A percentile compares a stretch with the other conserved stretches of the same genome.
These are phyloP conservation scores for Drosophila busckii DNA, from an alignment of 1,140 invertebrate species.

Conservation along the genomic window DNA sequence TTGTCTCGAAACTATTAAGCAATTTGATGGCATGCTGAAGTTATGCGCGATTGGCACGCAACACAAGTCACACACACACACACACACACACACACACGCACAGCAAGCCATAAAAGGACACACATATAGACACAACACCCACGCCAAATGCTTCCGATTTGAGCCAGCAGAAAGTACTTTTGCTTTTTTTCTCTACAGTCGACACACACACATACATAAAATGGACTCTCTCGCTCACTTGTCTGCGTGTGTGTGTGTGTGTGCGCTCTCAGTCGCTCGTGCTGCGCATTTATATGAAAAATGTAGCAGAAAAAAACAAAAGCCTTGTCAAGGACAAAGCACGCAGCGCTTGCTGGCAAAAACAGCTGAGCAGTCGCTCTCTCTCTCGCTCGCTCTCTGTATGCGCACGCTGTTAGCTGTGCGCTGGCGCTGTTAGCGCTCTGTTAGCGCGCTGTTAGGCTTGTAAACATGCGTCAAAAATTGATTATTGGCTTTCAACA, in stretches of 20 bases:
- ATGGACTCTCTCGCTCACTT: conserved; percentile 17
- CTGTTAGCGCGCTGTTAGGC: conserved; percentile 20
- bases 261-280: neutral
- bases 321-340: conserved; percentile 77
- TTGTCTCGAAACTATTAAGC: conserved; percentile 40
- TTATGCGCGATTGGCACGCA: conserved; percentile 59
- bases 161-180: conserved; percentile 35
- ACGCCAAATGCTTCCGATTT: conserved; percentile 45
- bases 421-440: conserved; percentile 1
- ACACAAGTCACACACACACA: conserved; percentile 5
- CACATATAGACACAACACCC: conserved; percentile 1
- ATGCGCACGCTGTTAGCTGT: conserved; percentile 43
- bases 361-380: conserved; percentile 56
- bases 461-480: conserved; percentile 31
- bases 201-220: conserved; percentile 45
- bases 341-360: conserved; percentile 53
- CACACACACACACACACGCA: conserved; percentile 1
- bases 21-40: conserved; percentile 37
- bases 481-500: conserved; percentile 47
- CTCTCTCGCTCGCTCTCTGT: conserved; percentile 10
- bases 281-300: conserved; percentile 40
- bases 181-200: conserved; percentile 38
- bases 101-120: neutral
- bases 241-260: too few relatives aligned
- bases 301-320: conserved; percentile 58